Evolutionary conservation across 2,888 invertebrate genomes (phyloP), one percentile per base, ranked within the genome.

Genomic region (Pyrocoelia pectoralis): DNA sequence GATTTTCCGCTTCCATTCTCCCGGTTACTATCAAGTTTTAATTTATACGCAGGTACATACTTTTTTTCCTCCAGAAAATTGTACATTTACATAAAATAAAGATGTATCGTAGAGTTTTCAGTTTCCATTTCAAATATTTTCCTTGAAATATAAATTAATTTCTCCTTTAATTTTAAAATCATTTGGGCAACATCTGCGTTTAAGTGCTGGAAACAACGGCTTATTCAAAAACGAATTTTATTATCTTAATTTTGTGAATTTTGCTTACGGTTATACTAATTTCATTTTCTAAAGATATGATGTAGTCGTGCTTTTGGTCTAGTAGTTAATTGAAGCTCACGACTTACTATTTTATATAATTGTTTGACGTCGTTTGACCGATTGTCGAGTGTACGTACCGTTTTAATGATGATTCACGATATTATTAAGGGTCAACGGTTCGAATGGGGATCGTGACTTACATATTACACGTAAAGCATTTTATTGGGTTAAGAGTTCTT

Each of bases 121-220:
- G 49, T 50, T 50, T 50, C 50, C 12, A 50, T 50, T 33, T 14
- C 14, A 43, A n/a, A 43, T 15, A 8, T 46, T 46, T 41, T 19
- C 38, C 33, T 24, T 40, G 18, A 17, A 33, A 24, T n/a, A n/a
- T 6, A 57, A 41, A 57, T 50, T 57, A 57, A 57, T 51, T 28
- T 19, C 15, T 13, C 13, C 40, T 43, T 56, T 56, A 53, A 61
- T 61, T 61, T 49, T 8, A 28, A 54, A 54, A 29, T 54, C 43
- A 59, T 53, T 59, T 43, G 41, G 51, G 29, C 18, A 55, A 61
- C 61, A 61, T 52, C 52, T 61, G 61, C 46, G 56, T 33, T 46
- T 51, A 61, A 61, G 52, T 51, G 51, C 43, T 52, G 55, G 51
- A 51, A 61, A 61, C 29, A 56, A 56, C 13, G 15, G 29, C 33